Evolutionary conservation across 2,113 vertebrate genomes (phyloP), one percentile per base, ranked within the genome.

Genomic region (Lonchura striata): DNA sequence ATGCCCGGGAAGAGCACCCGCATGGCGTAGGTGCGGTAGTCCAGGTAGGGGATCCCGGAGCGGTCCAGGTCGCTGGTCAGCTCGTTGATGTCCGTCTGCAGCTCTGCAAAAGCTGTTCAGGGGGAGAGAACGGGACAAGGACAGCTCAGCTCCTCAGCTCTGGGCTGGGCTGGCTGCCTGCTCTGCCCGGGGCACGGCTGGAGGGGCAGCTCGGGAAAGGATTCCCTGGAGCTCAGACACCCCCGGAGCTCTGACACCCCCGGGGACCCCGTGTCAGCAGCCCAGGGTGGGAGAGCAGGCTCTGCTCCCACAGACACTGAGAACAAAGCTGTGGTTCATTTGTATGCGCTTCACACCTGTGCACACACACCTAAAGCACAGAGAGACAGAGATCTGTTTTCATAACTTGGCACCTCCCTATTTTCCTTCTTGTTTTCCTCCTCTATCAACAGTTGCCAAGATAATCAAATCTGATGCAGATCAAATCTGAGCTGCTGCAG

Each of bases 11-110:
- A 99, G 1, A 99, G 98, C n/a, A 99, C 99, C 42, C 99, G 94
- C 99, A 99, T 99, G 74, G 99, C 99, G 5, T 99, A 99, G 1
- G 99, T 99, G 61, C 99, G 98, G 60, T 99, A 99, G 97, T 99
- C 99, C 70, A 99, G 98, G 96, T 99, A 99, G 2, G 99, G 99
- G 96, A 99, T 99, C 10, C 99, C 99, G 0, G 99, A 98, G 75
- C 99, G 98, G 97, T 99, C 99, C 95, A 99, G 97, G 97, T 99
- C 99, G 0, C 99, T 99, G 95, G 99, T 99, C 88, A 99, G 97
- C 96, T 99, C 99, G 18, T 99, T 99, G 97, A 99, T 99, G 96
- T 99, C 99, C 0, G 99, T 99, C 97, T 99, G 99, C 79, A 99
- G 98, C 98, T 99, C 99, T 3, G 99, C 99, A 93, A 99, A 99